Evolutionary conservation across 1,140 invertebrate species (phyloP).

Genomic region (Platyura marginata): DNA sequence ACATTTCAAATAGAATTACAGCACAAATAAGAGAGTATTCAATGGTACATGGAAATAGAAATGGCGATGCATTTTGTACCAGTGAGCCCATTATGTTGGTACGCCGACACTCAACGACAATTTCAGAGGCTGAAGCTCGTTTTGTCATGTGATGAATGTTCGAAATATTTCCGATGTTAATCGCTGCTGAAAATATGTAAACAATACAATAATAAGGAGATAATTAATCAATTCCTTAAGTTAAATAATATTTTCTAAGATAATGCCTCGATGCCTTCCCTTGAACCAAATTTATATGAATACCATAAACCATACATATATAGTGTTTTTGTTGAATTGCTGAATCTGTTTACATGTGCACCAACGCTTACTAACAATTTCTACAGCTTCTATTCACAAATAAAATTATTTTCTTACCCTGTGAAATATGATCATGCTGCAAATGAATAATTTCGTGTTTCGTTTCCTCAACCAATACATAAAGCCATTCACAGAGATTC

Average conservation of each 20-base stretch:
- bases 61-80: conserved; percentile 54
- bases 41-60: conserved; percentile 71
- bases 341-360: too few species aligned
- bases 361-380: background rate
- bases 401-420: background rate
- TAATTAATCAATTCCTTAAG: too few species aligned
- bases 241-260: too few species aligned
- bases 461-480: conserved; percentile 64
- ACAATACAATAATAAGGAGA: too few species aligned
- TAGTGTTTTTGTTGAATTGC: too few species aligned
- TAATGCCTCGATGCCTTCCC: too few species aligned
- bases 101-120: conserved; percentile 14
- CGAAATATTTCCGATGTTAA: too few species aligned
- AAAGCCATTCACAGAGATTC: conserved; percentile 64
- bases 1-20: conserved; percentile 61
- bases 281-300: too few species aligned
- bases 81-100: conserved; percentile 38
- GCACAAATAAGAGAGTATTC: conserved; percentile 58
- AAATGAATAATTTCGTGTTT: conserved; percentile 54
- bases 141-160: background rate
- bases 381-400: background rate
- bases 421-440: conserved; percentile 16
- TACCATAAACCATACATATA: too few species aligned
- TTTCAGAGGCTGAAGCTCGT: background rate
- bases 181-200: too few species aligned